Evolutionary conservation across 2,797 vertebrate species (phyloP), one percentile per base, ranked within the genome.

Genomic region (Molossus alvarezi): DNA sequence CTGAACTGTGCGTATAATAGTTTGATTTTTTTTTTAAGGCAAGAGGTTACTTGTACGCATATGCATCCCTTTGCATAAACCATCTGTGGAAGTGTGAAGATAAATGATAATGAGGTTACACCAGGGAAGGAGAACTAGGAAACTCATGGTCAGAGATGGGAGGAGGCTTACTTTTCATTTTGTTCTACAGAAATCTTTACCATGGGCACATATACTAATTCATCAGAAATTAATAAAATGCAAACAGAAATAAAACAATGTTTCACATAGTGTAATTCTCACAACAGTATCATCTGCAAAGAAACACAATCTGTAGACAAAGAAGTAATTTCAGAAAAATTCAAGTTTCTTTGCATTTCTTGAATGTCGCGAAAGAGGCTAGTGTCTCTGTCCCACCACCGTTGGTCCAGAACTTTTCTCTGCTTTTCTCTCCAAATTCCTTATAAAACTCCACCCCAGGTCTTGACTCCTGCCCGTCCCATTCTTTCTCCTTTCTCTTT

Each of bases 181-280:
- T 71, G 45, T 53, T 72, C 72, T 95, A 15, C 37, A 48, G n/a
- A 58, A 77, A 77, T 53, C 21, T 90, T 93, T 91, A 85, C 20
- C 27, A n/a, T 65, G 20, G 69, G 4, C 14, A 37, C 10, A n/a
- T 33, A 71, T 29, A 62, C 69, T 75, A 69, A 95, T 75, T 80
- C 92, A 79, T 23, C 57, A 88, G 51, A 93, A 83, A 92, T 88
- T 89, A 92, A 96, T 71, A 90, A 72, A 92, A 94, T 25, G 9
- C 37, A 81, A 84, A 88, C 29, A 75, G 57, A 94, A 81, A 58
- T 67, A 69, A 95, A 95, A 86, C 23, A 83, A 53, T 53, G 82
- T 77, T 51, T 72, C 33, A 60, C 4, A 17, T 13, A 15, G 21
- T 72, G 60, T 76, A 80, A 53, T 81, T 91, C 55, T 92, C 45